These are phyloP conservation scores for Cyrtodaria siliqua DNA, from an alignment of 2,888 invertebrate species.

Conservation along the genomic window DNA sequence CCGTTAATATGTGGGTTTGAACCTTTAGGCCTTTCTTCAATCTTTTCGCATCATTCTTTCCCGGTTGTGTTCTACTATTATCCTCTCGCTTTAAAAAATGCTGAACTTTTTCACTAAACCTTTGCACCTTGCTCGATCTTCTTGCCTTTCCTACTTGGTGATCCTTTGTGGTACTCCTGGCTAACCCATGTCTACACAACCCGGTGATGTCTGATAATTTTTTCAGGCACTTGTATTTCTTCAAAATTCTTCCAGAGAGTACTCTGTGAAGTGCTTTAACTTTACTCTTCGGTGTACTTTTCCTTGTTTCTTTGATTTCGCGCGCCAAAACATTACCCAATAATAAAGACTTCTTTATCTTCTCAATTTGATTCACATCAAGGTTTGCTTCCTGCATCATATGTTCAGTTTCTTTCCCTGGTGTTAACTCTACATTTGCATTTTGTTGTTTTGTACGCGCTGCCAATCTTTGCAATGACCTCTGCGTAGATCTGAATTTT, in stretches of 20 bases:
- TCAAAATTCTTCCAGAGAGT: conserved; percentile 25
- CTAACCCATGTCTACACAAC: conserved; percentile 23
- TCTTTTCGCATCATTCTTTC: conserved; percentile 40
- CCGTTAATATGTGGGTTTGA: conserved; percentile 31
- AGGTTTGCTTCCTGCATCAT: conserved; percentile 17
- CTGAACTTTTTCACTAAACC: conserved; percentile 6
- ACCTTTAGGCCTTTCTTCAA: conserved; percentile 22
- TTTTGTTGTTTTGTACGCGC: no score
- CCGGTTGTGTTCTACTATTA: conserved; percentile 39
- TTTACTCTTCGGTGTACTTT: conserved; percentile 5
- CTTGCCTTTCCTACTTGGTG: not conserved
- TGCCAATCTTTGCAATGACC: conserved; percentile 20
- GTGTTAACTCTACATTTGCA: conserved; percentile 10
- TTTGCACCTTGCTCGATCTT: conserved; percentile 10
- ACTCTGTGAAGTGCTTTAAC: conserved; percentile 17
- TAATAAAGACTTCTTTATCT: conserved; percentile 5
- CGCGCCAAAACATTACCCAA: conserved; percentile 20
- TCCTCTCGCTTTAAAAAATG: conserved; percentile 42
- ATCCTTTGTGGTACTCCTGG: conserved; percentile 7
- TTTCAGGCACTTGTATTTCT: conserved; percentile 32
- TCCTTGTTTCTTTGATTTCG: not conserved
- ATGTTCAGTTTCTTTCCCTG: conserved; percentile 18
- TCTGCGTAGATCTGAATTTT: conserved; percentile 23
- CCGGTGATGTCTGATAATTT: conserved; percentile 26
- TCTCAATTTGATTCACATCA: conserved; percentile 1